Evolutionary conservation across 2,797 vertebrate species (phyloP).

Genomic region (Sebastes cheni): DNA sequence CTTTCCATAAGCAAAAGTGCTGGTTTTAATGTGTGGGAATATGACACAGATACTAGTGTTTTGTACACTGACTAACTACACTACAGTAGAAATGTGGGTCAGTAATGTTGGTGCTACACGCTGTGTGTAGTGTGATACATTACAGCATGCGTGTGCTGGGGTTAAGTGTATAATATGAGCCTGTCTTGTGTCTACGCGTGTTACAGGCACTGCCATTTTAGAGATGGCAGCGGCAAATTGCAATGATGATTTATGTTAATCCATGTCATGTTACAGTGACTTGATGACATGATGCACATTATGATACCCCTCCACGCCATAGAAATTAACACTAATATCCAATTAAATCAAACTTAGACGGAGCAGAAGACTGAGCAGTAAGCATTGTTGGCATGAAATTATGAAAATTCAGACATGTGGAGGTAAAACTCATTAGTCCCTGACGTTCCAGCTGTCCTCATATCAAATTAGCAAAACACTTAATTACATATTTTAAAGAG

Average conservation of each 20-base stretch:
- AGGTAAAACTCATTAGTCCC: constrained; percentile 52
- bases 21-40: constrained; percentile 11
- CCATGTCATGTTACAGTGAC: constrained; percentile 68
- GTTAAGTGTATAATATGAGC: constrained; percentile 49
- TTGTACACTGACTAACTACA: constrained; percentile 24
- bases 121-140: constrained; percentile 32
- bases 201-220: constrained; percentile 58
- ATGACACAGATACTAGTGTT: constrained; percentile 24
- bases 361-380: constrained; percentile 36
- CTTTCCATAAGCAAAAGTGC: constrained; percentile 10
- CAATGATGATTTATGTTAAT: constrained; percentile 69
- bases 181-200: constrained; percentile 26
- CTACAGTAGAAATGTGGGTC: constrained; percentile 59
- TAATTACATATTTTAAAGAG: constrained; percentile 16
- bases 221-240: constrained; percentile 65
- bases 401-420: constrained; percentile 37
- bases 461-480: constrained; percentile 23
- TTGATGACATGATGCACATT: constrained; percentile 67
- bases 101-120: constrained; percentile 30
- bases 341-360: constrained; percentile 68
- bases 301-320: constrained; percentile 54
- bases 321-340: constrained; percentile 72
- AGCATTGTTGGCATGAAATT: constrained; percentile 62
- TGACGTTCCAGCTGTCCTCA: constrained; percentile 43
- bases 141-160: constrained; percentile 11